Base-by-base conservation (phyloP, 2,113 vertebrate genomes). In the Craseonycteris thonglongyai region DNA sequence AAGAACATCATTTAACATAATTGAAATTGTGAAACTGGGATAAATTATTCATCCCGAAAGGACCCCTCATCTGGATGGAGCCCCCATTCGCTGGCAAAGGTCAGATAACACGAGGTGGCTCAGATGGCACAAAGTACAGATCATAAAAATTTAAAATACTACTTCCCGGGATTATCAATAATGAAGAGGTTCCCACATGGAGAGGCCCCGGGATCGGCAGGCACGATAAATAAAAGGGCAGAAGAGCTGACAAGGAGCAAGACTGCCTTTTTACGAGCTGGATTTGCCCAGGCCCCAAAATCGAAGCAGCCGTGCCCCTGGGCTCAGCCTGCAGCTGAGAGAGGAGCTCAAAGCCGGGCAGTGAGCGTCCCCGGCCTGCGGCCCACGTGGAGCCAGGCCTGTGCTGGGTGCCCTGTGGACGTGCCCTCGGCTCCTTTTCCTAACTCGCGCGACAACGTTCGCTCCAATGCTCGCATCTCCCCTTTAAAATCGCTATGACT, bases 71-170 rank as follows among this genome's bases (percentile, higher is more conserved):
- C 95, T 89, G 92, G 93, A 91, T 90, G 42, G 88, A 97, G 93
- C 96, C 96, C 96, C 96, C 89, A 66, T 97, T 97, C 91, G 49
- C 95, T 88, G 87, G 96, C 96, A 47, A 47, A 2, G 93, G 91
- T 95, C 96, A 96, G 97, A 97, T 98, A 97, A 97, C 97, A 94
- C 97, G 98, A 97, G 96, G 94, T 93, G 96, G 95, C 97, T 98
- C 98, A 96, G 98, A 97, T 95, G 95, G 94, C 81, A 54, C 96
- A 96, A 98, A 98, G 97, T 88, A 7, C 95, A 98, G 97, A 96
- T 96, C 97, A 98, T 98, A 97, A 98, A 98, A 98, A 97, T 98
- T 98, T 98, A 96, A 98, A 98, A 98, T 98, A 98, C 95, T 97
- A 91, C 98, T 98, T 98, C 97, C 94, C 42, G 0, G 92, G 96